Conservation (phyloP, 1,140 invertebrate species). For the Drosophila baimaii region DNA sequence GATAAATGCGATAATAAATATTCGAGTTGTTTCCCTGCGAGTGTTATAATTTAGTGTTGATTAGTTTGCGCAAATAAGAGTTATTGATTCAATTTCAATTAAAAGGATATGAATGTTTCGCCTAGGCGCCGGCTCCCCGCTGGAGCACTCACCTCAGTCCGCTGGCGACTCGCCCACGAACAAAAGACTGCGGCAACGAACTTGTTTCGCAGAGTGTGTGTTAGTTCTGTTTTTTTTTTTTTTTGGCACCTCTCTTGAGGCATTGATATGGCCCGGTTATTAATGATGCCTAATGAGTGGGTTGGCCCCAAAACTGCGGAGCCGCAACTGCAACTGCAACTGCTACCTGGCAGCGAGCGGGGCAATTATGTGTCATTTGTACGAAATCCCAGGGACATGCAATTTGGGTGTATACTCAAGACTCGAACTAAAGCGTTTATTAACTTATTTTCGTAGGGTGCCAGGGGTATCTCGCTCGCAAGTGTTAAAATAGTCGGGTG, state of each 20-base stretch:
- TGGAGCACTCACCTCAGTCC: conserved; percentile 7
- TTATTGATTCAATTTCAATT: conserved; percentile 83
- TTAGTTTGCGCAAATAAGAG: conserved; percentile 82
- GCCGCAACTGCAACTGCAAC: conserved; percentile 36
- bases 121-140: conserved; percentile 27
- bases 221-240: conserved; percentile 47
- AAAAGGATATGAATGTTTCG: conserved; percentile 79
- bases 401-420: conserved; percentile 65
- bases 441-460: conserved; percentile 73
- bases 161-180: conserved; percentile 38
- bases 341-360: conserved; percentile 37
- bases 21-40: conserved; percentile 78
- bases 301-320: conserved; percentile 49
- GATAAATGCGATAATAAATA: conserved; percentile 83
- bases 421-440: conserved; percentile 69
- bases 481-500: conserved; percentile 37
- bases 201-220: conserved; percentile 46
- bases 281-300: conserved; percentile 81
- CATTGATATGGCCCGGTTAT: conserved; percentile 72
- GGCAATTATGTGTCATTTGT: conserved; percentile 78
- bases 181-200: conserved; percentile 66
- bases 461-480: conserved; percentile 19
- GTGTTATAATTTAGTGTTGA: conserved; percentile 83
- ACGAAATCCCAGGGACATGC: conserved; percentile 47
- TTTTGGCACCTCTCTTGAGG: conserved; percentile 66